These are phyloP conservation scores for Sycophila sp. DNA, from an alignment of 1,140 invertebrate genomes.

Conservation along the genomic window DNA sequence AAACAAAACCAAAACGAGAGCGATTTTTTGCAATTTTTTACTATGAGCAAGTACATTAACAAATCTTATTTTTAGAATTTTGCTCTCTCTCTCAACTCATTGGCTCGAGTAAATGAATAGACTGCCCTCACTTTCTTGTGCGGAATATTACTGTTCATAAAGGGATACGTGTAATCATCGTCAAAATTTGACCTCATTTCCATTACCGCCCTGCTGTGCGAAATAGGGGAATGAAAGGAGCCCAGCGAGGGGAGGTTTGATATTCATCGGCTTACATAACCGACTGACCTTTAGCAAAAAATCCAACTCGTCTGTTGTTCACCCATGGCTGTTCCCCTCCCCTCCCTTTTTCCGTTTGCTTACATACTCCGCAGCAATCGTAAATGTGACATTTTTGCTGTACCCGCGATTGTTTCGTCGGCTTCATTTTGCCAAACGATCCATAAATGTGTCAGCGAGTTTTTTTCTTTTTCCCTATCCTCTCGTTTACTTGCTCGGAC, in stretches of 20 bases:
- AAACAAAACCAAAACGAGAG: too few species aligned
- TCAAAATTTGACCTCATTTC: conserved; percentile 15
- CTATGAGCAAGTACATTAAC: too few species aligned
- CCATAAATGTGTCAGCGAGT: background rate
- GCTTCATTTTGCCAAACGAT: conserved; percentile 1
- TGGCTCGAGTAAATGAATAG: conserved; percentile 4
- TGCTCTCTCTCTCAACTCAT: background rate
- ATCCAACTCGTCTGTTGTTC: background rate
- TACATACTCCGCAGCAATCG: background rate
- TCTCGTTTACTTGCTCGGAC: background rate
- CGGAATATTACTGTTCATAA: background rate
- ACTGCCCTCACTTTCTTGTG: background rate
- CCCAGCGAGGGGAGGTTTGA: too few species aligned
- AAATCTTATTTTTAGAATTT: background rate
- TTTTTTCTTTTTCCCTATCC: background rate
- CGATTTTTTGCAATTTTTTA: too few species aligned
- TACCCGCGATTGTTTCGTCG: background rate
- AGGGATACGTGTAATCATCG: conserved; percentile 13
- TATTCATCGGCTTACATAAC: background rate
- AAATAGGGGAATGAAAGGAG: background rate
- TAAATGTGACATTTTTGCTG: background rate
- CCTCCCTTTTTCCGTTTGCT: background rate
- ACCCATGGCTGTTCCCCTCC: background rate
- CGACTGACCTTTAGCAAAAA: conserved; percentile 10
- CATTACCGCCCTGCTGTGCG: background rate